Percentiles rank a stretch among this genome's conserved stretches.
Conservation (phyloP, 2,888 invertebrate genomes). For the Cataglyphis cursor region DNA sequence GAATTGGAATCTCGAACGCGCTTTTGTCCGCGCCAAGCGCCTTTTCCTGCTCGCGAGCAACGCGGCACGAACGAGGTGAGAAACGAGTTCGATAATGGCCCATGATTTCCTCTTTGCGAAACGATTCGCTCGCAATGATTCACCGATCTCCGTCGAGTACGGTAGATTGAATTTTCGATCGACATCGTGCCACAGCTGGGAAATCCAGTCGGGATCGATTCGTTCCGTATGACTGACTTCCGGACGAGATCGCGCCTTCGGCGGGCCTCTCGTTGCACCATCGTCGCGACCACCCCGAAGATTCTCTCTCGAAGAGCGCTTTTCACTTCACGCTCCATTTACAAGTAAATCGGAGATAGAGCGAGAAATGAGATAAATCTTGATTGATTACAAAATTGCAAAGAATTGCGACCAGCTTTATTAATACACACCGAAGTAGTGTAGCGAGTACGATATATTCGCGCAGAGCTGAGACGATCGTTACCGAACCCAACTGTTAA, state of each 20-base stretch:
- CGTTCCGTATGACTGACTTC: slow-evolving; percentile 28
- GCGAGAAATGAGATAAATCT: not conserved
- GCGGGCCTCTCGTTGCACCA: slow-evolving; percentile 31
- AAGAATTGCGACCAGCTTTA: not conserved
- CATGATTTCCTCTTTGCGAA: slow-evolving; percentile 53
- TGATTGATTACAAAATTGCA: not conserved
- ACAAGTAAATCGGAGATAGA: not conserved
- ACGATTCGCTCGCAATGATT: slow-evolving; percentile 67
- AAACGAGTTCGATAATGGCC: slow-evolving; percentile 68
- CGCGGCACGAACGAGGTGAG: slow-evolving; percentile 67
- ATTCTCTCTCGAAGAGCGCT: no score
- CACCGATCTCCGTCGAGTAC: not conserved
- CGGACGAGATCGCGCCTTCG: slow-evolving; percentile 33
- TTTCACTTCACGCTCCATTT: not conserved
- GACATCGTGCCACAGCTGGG: slow-evolving; percentile 20
- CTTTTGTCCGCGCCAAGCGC: slow-evolving; percentile 67
- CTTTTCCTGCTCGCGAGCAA: slow-evolving; percentile 54
- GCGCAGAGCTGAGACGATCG: not conserved
- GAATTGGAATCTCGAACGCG: slow-evolving; percentile 76
- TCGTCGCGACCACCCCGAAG: slow-evolving; percentile 10
- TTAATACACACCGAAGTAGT: not conserved
- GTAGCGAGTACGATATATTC: not conserved
- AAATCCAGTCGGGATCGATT: slow-evolving; percentile 39
- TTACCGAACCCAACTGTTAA: not conserved
- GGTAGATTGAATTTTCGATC: slow-evolving; percentile 72